A percentile compares a stretch with the other conserved stretches of the same genome.
These are phyloP conservation scores for Drosophila pallidifrons DNA, from an alignment of 1,140 invertebrate species.

Conservation along the genomic window DNA sequence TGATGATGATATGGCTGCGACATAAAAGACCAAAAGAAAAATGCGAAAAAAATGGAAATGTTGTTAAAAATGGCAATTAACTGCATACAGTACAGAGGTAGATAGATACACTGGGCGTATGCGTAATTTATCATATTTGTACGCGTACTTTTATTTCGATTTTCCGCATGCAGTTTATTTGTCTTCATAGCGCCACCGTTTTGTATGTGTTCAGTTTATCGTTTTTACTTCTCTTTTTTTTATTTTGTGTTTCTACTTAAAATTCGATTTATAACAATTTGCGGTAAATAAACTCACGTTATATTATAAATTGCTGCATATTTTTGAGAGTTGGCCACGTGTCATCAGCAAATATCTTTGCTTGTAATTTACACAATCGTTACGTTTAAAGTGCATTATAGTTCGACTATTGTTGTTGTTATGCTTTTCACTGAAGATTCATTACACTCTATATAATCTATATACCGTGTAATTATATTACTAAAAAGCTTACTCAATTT, in stretches of 20 bases:
- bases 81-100: slow-evolving; percentile 35
- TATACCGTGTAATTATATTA: too few species aligned
- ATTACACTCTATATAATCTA: slow-evolving; percentile 12
- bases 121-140: slow-evolving; percentile 76
- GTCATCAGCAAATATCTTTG: slow-evolving; percentile 48
- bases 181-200: background rate
- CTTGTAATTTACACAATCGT: slow-evolving; percentile 40
- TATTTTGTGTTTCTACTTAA: slow-evolving; percentile 43
- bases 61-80: slow-evolving; percentile 70
- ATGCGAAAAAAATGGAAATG: slow-evolving; percentile 40
- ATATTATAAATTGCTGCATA: slow-evolving; percentile 66
- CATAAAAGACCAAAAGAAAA: background rate
- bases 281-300: slow-evolving; percentile 71
- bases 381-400: slow-evolving; percentile 55
- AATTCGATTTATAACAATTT: slow-evolving; percentile 80
- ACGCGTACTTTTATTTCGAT: slow-evolving; percentile 65
- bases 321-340: slow-evolving; percentile 41
- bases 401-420: slow-evolving; percentile 23
- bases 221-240: background rate
- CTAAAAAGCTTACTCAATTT: too few species aligned
- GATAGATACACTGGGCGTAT: slow-evolving; percentile 47
- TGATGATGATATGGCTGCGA: slow-evolving; percentile 23
- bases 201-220: slow-evolving; percentile 16
- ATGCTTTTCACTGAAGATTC: slow-evolving; percentile 22
- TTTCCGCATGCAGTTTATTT: slow-evolving; percentile 44